Conservation (phyloP, 1,140 invertebrate species). For the Melanaphis sacchari region DNA sequence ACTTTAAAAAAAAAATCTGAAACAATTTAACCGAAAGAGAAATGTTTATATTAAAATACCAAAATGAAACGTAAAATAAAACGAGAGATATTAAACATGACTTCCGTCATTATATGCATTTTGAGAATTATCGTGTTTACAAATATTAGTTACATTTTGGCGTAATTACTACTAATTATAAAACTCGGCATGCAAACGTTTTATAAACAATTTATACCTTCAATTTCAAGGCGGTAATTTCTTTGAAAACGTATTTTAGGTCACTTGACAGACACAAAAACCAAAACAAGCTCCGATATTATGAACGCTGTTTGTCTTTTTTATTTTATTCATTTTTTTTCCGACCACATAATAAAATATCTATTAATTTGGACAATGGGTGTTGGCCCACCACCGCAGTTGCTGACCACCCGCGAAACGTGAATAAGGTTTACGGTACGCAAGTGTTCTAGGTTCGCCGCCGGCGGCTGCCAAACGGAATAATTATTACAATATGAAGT, state of each 20-base stretch:
- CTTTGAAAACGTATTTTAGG: neutral
- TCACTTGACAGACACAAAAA: neutral
- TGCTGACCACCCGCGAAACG: constrained; percentile 2
- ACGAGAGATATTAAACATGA: neutral
- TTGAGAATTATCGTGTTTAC: neutral
- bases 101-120: neutral
- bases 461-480: neutral
- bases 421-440: neutral
- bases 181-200: neutral
- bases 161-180: neutral
- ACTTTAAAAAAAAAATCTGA: neutral
- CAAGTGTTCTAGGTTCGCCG: neutral
- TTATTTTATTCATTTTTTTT: constrained; percentile 26
- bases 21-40: neutral
- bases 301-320: neutral
- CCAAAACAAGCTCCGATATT: neutral
- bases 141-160: neutral
- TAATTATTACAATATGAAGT: neutral
- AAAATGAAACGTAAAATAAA: neutral
- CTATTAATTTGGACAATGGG: neutral
- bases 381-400: neutral
- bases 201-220: neutral
- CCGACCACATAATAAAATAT: constrained; percentile 22
- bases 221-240: neutral
- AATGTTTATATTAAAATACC: neutral